Evolutionary conservation across 2,113 vertebrate genomes (phyloP).

Genomic region (Arothron firmamentum): DNA sequence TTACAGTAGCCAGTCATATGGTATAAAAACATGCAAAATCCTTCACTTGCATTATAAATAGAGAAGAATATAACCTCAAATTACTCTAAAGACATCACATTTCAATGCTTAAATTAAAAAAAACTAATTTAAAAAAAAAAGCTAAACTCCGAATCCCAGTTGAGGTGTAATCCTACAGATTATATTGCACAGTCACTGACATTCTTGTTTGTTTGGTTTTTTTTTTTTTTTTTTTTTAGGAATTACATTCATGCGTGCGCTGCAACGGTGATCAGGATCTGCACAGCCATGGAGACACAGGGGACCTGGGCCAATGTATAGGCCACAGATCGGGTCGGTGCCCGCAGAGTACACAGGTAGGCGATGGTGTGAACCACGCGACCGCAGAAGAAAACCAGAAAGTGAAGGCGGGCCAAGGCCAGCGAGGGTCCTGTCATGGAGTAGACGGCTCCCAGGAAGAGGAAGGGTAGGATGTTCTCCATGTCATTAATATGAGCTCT

Average conservation of each 20-base stretch:
- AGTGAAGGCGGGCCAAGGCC: conserved; percentile 81
- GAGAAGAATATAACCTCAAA: not conserved
- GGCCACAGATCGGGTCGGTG: conserved; percentile 84
- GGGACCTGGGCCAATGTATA: conserved; percentile 86
- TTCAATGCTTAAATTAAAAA: conserved; percentile 10
- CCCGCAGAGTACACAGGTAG: conserved; percentile 79
- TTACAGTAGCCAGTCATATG: not conserved
- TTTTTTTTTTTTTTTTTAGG: not conserved
- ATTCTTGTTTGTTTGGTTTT: conserved; percentile 6
- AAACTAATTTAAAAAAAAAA: conserved; percentile 32
- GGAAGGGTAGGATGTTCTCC: conserved; percentile 94
- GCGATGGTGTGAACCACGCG: conserved; percentile 83
- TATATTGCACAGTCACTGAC: conserved; percentile 39
- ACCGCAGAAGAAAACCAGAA: conserved; percentile 80
- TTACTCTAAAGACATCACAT: conserved; percentile 21
- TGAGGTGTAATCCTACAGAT: conserved; percentile 2
- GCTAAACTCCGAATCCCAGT: conserved; percentile 5
- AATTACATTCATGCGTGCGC: conserved; percentile 64
- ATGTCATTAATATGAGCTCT: conserved; percentile 91
- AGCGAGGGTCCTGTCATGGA: conserved; percentile 80
- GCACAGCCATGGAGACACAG: conserved; percentile 90
- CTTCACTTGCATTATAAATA: not conserved
- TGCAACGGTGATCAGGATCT: conserved; percentile 77
- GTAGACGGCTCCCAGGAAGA: conserved; percentile 91
- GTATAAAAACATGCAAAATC: not conserved